Evolutionary conservation across 2,888 invertebrate genomes (phyloP).

Genomic region (Tenthredo scrophulariae): DNA sequence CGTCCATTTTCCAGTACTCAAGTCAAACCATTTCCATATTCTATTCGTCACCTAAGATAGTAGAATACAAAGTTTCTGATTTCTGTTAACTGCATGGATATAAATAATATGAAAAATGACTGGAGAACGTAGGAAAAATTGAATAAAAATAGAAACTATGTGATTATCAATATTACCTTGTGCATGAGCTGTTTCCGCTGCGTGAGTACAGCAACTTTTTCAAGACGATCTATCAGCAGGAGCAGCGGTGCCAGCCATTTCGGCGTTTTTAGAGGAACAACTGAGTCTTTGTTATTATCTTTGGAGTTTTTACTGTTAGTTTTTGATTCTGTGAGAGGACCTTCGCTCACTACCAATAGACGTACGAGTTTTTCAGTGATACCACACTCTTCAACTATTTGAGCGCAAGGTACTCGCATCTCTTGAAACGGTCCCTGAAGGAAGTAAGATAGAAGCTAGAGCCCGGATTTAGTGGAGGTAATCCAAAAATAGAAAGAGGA

Average conservation of each 20-base stretch:
- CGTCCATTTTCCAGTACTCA: constrained; percentile 90
- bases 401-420: constrained; percentile 84
- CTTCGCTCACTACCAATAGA: constrained; percentile 75
- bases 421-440: constrained; percentile 80
- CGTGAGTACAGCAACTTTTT: constrained; percentile 86
- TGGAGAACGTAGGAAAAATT: neutral
- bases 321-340: constrained; percentile 70
- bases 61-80: neutral
- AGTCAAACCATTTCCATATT: constrained; percentile 91
- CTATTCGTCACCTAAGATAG: constrained; percentile 79
- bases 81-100: too few species aligned
- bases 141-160: neutral
- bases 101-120: neutral
- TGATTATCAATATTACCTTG: constrained; percentile 68
- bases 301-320: constrained; percentile 68
- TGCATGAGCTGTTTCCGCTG: constrained; percentile 85
- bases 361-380: constrained; percentile 73
- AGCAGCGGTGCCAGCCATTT: constrained; percentile 89
- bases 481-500: neutral
- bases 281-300: constrained; percentile 60
- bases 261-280: constrained; percentile 79
- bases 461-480: too few species aligned
- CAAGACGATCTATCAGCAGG: constrained; percentile 87
- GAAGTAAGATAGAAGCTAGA: neutral
- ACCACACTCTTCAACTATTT: constrained; percentile 76